Base-by-base conservation (phyloP, 1,140 invertebrate species). In the Venturia canescens region DNA sequence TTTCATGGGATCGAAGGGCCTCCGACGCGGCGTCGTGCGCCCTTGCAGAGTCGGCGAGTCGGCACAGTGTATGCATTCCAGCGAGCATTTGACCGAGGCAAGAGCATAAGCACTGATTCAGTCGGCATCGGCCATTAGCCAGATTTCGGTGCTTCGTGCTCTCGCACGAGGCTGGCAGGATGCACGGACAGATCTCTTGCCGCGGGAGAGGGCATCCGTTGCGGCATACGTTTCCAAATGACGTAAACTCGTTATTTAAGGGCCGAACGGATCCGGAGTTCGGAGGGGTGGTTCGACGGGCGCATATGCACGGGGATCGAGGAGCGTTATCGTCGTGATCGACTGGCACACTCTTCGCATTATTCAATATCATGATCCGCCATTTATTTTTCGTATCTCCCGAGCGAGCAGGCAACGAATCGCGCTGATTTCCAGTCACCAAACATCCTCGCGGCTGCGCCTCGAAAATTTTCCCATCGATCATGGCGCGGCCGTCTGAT, bases 221-320 rank as follows among this genome's bases (percentile, higher is more conserved):
- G 16, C 29, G 15, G 66, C 66, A 69, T 66, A 79, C 60, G 29
- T 80, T 78, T 78, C 79, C 57, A 31, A 80, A 63, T 38, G 63
- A 69, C 21, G 26, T 27, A 34, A 57, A 77, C 75, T 77, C 75
- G 75, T 77, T 77, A 77, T 77, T 77, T 77, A 77, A 50, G 26
- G 27, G 57, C 66, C 89, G n/a, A n/a, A n/a, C n/a, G n/a, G n/a
- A n/a, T n/a, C n/a, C n/a, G n/a, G n/a, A n/a, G 7, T 53, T 67
- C 29, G 18, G 2, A 2, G 70, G 81, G 70, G 83, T 83, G 88
- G 88, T 74, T 80, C 88, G 90, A 88, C 86, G 88, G 90, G 89
- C 84, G 87, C 87, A 87, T 90, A 91, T 91, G 90, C 83, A 87
- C 86, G 83, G 88, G 83, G 88, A 90, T 90, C 87, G 89, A 88